A percentile compares a stretch with the other conserved stretches of the same genome.
phyloP scores from a whole-genome alignment of 2,113 vertebrate genomes.

The Pseudolaguvia tuberculata region DNA sequence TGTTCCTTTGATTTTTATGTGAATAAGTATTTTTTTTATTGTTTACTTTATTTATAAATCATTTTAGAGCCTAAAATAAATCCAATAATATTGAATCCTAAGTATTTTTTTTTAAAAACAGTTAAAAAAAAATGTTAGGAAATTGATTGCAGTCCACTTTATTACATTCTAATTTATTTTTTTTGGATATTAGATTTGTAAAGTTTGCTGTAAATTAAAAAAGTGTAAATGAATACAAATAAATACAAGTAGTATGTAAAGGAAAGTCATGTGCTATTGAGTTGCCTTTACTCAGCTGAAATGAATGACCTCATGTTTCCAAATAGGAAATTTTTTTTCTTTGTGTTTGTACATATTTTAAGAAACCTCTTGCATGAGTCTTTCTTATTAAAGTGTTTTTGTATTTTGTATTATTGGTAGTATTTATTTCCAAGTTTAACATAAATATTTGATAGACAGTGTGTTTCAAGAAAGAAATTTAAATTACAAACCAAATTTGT shows the following conservation, averaged over 20 bases:
- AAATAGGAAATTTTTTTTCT: neutral
- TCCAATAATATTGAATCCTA: no score
- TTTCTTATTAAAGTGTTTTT: neutral
- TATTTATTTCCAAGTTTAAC: neutral
- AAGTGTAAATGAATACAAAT: neutral
- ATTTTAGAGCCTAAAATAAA: conserved; percentile 2
- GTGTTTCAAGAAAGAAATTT: no score
- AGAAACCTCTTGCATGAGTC: no score
- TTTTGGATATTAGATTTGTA: neutral
- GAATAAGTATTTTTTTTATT: neutral
- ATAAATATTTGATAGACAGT: neutral
- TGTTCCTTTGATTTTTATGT: neutral
- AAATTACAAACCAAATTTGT: no score
- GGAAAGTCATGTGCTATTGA: neutral
- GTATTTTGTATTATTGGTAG: neutral
- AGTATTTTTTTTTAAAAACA: neutral
- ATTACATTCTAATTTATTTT: conserved; percentile 6
- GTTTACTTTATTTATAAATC: conserved; percentile 25
- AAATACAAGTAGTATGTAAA: neutral
- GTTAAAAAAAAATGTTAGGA: neutral
- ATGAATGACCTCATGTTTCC: neutral
- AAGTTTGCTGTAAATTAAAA: neutral
- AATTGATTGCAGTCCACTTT: neutral
- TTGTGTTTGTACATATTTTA: no score
- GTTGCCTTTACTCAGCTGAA: neutral